phyloP scores from a whole-genome alignment of 2,797 vertebrate genomes.

The Pseudomugil gertrudae region DNA sequence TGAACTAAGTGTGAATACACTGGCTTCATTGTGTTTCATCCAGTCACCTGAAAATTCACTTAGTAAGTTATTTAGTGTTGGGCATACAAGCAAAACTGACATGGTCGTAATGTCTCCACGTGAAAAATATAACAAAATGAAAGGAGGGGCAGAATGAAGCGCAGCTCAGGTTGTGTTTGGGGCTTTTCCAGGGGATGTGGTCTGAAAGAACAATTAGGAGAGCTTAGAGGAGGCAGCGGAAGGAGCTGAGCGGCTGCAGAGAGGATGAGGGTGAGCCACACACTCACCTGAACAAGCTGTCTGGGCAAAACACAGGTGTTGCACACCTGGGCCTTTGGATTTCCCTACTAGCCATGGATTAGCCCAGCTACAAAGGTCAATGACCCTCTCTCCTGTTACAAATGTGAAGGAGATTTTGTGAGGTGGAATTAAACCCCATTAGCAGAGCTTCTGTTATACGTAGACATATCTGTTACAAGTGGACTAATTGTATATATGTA shows the following conservation, averaged over 20 bases:
- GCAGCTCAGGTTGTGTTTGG: slow-evolving; percentile 39
- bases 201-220: slow-evolving; percentile 64
- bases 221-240: slow-evolving; percentile 39
- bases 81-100: slow-evolving; percentile 10
- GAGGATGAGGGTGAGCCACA: slow-evolving; percentile 37
- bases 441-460: slow-evolving; percentile 17
- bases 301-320: slow-evolving; percentile 65
- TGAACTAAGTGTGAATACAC: not conserved
- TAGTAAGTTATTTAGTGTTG: not conserved
- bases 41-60: not conserved
- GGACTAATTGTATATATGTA: not conserved
- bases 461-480: not conserved
- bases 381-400: slow-evolving; percentile 59
- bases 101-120: slow-evolving; percentile 38
- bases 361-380: slow-evolving; percentile 60
- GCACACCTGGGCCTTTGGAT: slow-evolving; percentile 64
- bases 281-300: slow-evolving; percentile 56
- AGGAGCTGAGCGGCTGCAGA: not conserved
- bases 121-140: slow-evolving; percentile 30
- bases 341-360: slow-evolving; percentile 61
- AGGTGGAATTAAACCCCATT: slow-evolving; percentile 52
- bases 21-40: not conserved
- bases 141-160: slow-evolving; percentile 10
- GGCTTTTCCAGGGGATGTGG: slow-evolving; percentile 65
- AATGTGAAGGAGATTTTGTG: slow-evolving; percentile 36